Percentiles rank a stretch among this genome's conserved stretches.
These are phyloP conservation scores for Epinephelus awoara DNA, from an alignment of 2,797 vertebrate genomes.

Conservation along the genomic window DNA sequence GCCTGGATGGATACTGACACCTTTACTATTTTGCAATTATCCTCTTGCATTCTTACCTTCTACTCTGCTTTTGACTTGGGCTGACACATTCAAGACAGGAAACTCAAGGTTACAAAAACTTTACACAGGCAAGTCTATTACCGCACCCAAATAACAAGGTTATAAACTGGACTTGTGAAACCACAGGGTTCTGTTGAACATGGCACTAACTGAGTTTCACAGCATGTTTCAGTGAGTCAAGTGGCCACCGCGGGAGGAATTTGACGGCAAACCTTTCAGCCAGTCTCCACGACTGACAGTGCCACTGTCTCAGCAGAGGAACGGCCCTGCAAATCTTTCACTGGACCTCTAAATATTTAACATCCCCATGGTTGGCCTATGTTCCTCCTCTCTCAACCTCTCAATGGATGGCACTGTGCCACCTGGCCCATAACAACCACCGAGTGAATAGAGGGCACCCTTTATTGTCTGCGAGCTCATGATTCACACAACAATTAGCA, in stretches of 20 bases:
- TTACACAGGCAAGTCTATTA: constrained; percentile 45
- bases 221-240: constrained; percentile 29
- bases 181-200: constrained; percentile 25
- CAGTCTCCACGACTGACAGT: constrained; percentile 41
- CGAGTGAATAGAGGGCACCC: constrained; percentile 68
- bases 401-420: constrained; percentile 82
- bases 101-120: constrained; percentile 38
- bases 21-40: constrained; percentile 2
- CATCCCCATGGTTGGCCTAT: constrained; percentile 69
- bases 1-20: not conserved
- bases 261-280: constrained; percentile 42
- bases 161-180: constrained; percentile 57
- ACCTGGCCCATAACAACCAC: constrained; percentile 72
- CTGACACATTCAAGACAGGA: constrained; percentile 50
- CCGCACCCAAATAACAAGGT: constrained; percentile 36
- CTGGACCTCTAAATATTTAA: constrained; percentile 81
- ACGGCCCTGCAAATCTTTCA: constrained; percentile 76
- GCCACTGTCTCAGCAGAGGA: constrained; percentile 59
- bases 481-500: constrained; percentile 82
- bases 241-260: constrained; percentile 34
- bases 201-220: constrained; percentile 33
- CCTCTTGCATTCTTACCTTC: not conserved
- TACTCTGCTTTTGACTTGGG: constrained; percentile 14
- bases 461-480: constrained; percentile 72
- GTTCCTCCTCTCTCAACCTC: constrained; percentile 67